Conservation (phyloP, 2,888 invertebrate species). For the Muschampia plurimacula region DNA sequence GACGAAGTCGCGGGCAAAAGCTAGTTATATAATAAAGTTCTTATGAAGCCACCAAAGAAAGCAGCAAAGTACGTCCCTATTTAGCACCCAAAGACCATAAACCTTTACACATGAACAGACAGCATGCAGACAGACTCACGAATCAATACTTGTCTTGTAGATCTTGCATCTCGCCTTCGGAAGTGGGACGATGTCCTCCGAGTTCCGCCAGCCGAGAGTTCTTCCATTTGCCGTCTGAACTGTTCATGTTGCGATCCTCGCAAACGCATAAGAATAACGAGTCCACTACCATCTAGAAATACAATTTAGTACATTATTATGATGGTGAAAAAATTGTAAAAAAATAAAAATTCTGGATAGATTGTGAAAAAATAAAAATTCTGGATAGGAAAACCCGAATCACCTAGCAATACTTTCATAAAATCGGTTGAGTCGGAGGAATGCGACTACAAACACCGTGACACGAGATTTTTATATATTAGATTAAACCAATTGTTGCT, state of each 20-base stretch:
- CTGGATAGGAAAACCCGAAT: too few relatives aligned
- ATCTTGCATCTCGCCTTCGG: slow-evolving; percentile 61
- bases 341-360: too few relatives aligned
- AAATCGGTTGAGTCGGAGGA: too few relatives aligned
- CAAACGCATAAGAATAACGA: slow-evolving; percentile 97
- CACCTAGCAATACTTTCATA: too few relatives aligned
- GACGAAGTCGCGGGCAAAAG: too few relatives aligned
- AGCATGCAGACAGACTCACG: slow-evolving; percentile 29
- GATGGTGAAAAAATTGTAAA: not conserved
- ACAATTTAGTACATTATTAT: not conserved
- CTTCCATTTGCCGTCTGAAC: slow-evolving; percentile 88
- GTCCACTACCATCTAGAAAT: slow-evolving; percentile 95
- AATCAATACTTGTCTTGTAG: slow-evolving; percentile 72
- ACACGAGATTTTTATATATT: too few relatives aligned
- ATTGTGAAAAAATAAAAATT: too few relatives aligned
- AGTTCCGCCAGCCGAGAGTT: slow-evolving; percentile 85
- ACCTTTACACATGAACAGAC: not conserved
- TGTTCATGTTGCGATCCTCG: slow-evolving; percentile 95
- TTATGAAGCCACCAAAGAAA: not conserved
- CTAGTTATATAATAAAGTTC: too few relatives aligned
- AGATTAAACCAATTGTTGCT: too few relatives aligned
- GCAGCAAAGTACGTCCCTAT: not conserved
- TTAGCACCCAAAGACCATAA: not conserved
- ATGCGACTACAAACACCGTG: too few relatives aligned
- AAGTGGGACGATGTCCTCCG: slow-evolving; percentile 67